Conservation (phyloP, 2,797 vertebrate species). For the Corythornis leucogaster region DNA sequence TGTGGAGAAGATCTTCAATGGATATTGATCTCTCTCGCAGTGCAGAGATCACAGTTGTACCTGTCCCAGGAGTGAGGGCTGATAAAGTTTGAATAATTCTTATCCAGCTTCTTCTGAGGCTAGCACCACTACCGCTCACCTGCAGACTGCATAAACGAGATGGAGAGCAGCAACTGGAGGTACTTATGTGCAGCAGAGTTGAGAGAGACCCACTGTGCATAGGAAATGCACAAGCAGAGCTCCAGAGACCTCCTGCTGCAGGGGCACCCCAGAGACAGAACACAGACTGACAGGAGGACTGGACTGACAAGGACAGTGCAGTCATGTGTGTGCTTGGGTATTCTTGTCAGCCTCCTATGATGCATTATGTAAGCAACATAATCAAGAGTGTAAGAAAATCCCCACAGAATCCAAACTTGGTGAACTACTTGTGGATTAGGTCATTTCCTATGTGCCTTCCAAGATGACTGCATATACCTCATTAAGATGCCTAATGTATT, state of each 20-base stretch:
- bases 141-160: neutral
- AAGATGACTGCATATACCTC: conserved; percentile 28
- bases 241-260: neutral
- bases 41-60: neutral
- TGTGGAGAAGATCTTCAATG: neutral
- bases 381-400: neutral
- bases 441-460: conserved; percentile 42
- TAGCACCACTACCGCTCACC: neutral
- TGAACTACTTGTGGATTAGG: conserved; percentile 42
- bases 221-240: neutral
- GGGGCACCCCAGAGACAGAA: neutral
- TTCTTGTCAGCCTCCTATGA: neutral
- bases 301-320: neutral
- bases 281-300: accelerated
- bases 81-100: neutral
- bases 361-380: neutral
- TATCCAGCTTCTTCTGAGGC: neutral
- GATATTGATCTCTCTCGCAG: neutral
- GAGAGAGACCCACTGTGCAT: neutral
- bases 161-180: neutral
- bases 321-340: neutral
- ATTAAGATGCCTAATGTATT: conserved; percentile 37
- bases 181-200: neutral
- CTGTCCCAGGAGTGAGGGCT: neutral
- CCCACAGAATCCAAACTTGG: neutral